Evolutionary conservation across 1,140 invertebrate genomes (phyloP).

Genomic region (Galendromus occidentalis): DNA sequence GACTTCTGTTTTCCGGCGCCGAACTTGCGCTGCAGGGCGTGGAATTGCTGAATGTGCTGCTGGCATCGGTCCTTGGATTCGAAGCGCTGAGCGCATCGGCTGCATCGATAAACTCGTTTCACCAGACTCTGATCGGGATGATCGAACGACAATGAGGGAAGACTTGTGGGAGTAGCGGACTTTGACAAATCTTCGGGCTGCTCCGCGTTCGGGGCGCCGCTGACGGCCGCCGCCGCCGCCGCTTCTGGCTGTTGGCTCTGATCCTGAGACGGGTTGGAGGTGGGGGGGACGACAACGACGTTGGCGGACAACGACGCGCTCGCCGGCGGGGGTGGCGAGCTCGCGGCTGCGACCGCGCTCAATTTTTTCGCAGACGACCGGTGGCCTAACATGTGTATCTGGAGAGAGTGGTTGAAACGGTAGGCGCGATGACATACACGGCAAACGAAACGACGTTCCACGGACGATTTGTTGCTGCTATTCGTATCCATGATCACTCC

Average conservation of each 20-base stretch:
- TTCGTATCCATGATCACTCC: conserved; percentile 23
- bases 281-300: conserved; percentile 10
- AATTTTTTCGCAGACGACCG: conserved; percentile 16
- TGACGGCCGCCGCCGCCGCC: not conserved
- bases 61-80: conserved; percentile 26
- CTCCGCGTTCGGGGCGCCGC: not conserved
- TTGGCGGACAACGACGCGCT: conserved; percentile 16
- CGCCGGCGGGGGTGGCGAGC: not conserved
- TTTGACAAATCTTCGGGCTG: conserved; percentile 2
- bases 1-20: conserved; percentile 15
- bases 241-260: not conserved
- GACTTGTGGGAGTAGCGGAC: not conserved
- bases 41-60: conserved; percentile 27
- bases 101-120: conserved; percentile 28
- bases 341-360: too few relatives aligned
- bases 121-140: conserved; percentile 11
- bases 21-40: conserved; percentile 19
- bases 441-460: conserved; percentile 22
- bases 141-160: not conserved
- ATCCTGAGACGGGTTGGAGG: not conserved
- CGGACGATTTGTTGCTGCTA: not conserved
- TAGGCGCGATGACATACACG: conserved; percentile 25
- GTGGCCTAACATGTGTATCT: conserved; percentile 24
- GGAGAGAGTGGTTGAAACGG: conserved; percentile 24
- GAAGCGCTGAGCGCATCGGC: conserved; percentile 31